phyloP scores from a whole-genome alignment of 2,113 vertebrate genomes.

The Myiopsitta monachus region DNA sequence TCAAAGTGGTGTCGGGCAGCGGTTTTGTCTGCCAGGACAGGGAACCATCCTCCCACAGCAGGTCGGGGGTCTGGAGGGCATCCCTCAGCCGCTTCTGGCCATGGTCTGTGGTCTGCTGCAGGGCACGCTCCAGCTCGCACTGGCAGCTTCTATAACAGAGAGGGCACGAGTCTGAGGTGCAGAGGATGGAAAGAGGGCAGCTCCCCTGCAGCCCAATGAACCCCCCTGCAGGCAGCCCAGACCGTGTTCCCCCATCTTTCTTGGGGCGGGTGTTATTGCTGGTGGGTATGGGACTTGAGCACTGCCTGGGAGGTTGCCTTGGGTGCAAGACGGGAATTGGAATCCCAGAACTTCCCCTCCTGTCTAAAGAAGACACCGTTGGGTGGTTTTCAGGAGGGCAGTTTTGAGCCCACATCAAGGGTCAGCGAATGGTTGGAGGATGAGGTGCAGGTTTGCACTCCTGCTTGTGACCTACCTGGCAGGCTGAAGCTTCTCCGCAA shows the following conservation, averaged over 20 bases:
- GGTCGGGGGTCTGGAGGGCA: neutral
- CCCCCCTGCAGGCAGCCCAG: neutral
- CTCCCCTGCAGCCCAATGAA: neutral
- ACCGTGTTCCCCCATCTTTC: accelerated
- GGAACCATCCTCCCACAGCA: neutral
- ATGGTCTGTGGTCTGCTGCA: neutral
- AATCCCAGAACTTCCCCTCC: neutral
- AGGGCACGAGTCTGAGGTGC: neutral
- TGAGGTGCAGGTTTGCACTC: neutral
- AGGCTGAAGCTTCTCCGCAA: constrained; percentile 43
- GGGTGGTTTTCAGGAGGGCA: neutral
- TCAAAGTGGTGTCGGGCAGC: accelerated
- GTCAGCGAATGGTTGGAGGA: neutral
- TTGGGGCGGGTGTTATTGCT: neutral
- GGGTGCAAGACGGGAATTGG: neutral
- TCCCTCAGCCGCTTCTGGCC: neutral
- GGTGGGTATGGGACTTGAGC: neutral
- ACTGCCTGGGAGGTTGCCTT: neutral
- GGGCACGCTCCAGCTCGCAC: neutral
- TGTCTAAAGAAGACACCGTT: neutral
- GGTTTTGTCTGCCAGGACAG: neutral
- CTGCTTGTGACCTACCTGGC: constrained; percentile 21
- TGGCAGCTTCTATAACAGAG: neutral
- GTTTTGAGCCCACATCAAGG: neutral
- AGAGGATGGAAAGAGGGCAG: neutral